Evolutionary conservation across 2,888 invertebrate genomes (phyloP).

Genomic region (Lycophotia porphyrea): DNA sequence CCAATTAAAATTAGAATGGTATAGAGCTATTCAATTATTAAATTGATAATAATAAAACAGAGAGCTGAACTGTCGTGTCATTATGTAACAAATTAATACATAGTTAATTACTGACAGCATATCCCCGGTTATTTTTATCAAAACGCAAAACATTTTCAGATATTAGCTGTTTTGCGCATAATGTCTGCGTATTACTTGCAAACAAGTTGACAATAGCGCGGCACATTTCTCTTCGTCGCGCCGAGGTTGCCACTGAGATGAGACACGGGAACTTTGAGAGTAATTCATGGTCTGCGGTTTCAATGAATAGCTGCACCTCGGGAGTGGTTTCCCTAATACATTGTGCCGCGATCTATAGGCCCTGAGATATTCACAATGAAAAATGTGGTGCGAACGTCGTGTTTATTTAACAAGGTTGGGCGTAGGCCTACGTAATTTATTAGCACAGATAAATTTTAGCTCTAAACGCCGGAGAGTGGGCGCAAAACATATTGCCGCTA

Average conservation of each 20-base stretch:
- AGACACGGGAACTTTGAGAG: constrained; percentile 69
- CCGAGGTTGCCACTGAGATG: constrained; percentile 59
- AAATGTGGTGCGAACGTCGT: constrained; percentile 85
- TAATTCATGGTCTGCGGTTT: constrained; percentile 73
- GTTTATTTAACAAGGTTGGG: constrained; percentile 84
- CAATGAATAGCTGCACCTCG: constrained; percentile 72
- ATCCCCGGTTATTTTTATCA: not conserved
- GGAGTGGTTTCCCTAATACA: constrained; percentile 60
- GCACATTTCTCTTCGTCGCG: constrained; percentile 68
- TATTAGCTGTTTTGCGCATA: constrained; percentile 20
- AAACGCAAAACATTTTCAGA: not conserved
- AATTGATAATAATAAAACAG: constrained; percentile 39
- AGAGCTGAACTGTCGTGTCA: constrained; percentile 27
- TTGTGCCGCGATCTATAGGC: constrained; percentile 67
- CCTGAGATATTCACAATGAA: constrained; percentile 77
- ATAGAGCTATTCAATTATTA: constrained; percentile 39
- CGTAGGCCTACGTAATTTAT: constrained; percentile 81
- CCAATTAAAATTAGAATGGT: constrained; percentile 53
- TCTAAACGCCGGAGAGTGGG: constrained; percentile 74
- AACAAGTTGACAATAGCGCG: constrained; percentile 66
- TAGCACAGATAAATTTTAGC: constrained; percentile 84
- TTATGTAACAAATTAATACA: constrained; percentile 23
- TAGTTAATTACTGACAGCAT: constrained; percentile 1
- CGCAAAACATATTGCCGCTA: constrained; percentile 76
- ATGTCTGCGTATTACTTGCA: constrained; percentile 38